Base-by-base conservation (phyloP, 2,797 vertebrate species). In the Hemibagrus guttatus region DNA sequence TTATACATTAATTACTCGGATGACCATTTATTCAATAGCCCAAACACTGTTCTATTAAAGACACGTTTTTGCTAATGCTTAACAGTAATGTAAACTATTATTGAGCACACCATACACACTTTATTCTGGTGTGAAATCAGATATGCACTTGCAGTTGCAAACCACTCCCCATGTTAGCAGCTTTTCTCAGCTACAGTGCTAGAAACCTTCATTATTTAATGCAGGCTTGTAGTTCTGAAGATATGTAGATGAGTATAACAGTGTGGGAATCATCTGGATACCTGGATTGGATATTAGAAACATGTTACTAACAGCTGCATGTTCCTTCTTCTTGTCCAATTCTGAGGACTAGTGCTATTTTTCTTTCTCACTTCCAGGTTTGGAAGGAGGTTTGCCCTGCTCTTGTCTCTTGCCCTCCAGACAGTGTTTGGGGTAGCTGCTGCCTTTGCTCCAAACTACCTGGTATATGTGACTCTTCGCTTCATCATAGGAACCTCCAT, bases 391-490 rank as follows among this genome's bases (percentile, higher is more conserved):
- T 92, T 94, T 9, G 86, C 95, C 56, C 59, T 96, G 84, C 94
- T 98, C 75, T 68, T 95, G 49, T 96, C 95, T 85, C 81, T 97
- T 87, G 90, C 96, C 11, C 85, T 97, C 14, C 93, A 96, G 69
- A 92, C 94, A 4, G 21, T 95, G 84, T 92, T 96, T 17, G 96
- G 97, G 16, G 85, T 97, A 17, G 91, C 93, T 64, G 93, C 90
- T 0, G 96, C 97, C 61, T 97, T 98, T 5, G 92, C 94, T 49
- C 96, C 97, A 84, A 95, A 92, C 91, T 97, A 97, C 35, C 91
- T 92, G 0, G 68, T 96, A 83, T 98, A 96, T 78, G 91, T 94
- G 86, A 90, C 87, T 46, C 92, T 98, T 72, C 95, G 95, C 82
- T 98, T 97, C 87, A 26, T 94, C 0, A 92, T 97, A 85, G 97